These are phyloP conservation scores for Stigmatopora nigra DNA, from an alignment of 2,113 vertebrate genomes.

Conservation along the genomic window DNA sequence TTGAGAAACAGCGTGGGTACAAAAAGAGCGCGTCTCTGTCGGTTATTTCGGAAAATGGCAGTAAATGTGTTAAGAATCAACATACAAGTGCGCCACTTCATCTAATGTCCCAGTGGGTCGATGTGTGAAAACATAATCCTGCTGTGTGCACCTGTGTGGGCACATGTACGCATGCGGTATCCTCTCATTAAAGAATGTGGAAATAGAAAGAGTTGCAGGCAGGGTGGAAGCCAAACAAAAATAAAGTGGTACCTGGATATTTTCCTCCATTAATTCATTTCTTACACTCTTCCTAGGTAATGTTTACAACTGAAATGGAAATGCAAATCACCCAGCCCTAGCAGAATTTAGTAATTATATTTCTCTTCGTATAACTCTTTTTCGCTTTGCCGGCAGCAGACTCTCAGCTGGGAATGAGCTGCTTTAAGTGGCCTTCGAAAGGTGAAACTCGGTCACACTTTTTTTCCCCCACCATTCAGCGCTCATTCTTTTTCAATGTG, in stretches of 20 bases:
- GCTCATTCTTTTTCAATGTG: too few relatives aligned
- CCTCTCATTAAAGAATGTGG: conserved; percentile 29
- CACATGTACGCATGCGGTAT: conserved; percentile 14
- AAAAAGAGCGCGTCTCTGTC: conserved; percentile 24
- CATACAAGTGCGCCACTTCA: conserved; percentile 57
- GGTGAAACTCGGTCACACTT: too few relatives aligned
- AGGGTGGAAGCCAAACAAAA: background rate
- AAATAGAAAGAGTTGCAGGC: background rate
- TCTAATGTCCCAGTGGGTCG: conserved; percentile 47
- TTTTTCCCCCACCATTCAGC: too few relatives aligned
- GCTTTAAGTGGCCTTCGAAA: too few relatives aligned
- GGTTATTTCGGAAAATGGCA: conserved; percentile 31
- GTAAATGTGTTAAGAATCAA: conserved; percentile 42
- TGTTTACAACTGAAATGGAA: too few relatives aligned
- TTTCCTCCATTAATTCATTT: too few relatives aligned
- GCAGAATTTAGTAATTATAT: too few relatives aligned
- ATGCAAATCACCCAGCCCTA: too few relatives aligned
- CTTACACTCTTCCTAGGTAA: too few relatives aligned
- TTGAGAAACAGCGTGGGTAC: conserved; percentile 17
- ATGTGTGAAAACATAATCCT: conserved; percentile 56
- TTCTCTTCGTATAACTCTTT: too few relatives aligned
- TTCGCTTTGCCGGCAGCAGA: too few relatives aligned
- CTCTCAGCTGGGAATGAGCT: too few relatives aligned
- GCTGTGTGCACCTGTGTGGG: conserved; percentile 22
- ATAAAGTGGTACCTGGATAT: background rate